phyloP scores from a whole-genome alignment of 2,113 vertebrate species.

The Paraplagusia blochii region DNA sequence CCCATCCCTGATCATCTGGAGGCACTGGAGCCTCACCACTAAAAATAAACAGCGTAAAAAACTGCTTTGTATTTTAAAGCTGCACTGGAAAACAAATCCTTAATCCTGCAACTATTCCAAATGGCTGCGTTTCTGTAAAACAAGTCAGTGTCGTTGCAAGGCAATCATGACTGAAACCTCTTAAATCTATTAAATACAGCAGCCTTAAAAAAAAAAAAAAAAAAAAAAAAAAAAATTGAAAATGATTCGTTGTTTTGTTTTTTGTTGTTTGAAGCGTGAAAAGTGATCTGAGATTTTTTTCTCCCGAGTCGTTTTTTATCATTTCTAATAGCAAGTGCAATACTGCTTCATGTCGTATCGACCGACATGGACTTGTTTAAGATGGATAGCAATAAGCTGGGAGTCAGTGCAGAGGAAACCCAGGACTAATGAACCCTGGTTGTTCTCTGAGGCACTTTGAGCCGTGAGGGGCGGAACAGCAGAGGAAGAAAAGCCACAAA shows the following conservation, averaged over 20 bases:
- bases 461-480: constrained; percentile 16
- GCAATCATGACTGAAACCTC: too few species aligned
- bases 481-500: constrained; percentile 46
- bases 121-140: too few species aligned
- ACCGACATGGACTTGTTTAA: neutral
- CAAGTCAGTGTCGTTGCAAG: too few species aligned
- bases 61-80: constrained; percentile 21
- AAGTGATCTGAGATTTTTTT: neutral
- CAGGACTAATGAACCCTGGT: constrained; percentile 12
- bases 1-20: constrained; percentile 97
- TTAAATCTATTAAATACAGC: neutral
- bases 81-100: constrained; percentile 26
- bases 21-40: constrained; percentile 83
- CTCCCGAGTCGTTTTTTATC: constrained; percentile 3
- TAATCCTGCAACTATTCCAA: neutral
- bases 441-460: constrained; percentile 39
- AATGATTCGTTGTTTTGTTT: neutral
- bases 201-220: constrained; percentile 19
- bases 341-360: constrained; percentile 11
- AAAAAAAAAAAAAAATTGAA: neutral
- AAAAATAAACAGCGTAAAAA: constrained; percentile 7
- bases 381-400: neutral
- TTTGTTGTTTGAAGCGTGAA: neutral
- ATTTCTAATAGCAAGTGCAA: constrained; percentile 13
- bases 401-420: constrained; percentile 10